These are phyloP conservation scores for Chrysoperla carnea DNA, from an alignment of 1,140 invertebrate genomes.

Conservation along the genomic window DNA sequence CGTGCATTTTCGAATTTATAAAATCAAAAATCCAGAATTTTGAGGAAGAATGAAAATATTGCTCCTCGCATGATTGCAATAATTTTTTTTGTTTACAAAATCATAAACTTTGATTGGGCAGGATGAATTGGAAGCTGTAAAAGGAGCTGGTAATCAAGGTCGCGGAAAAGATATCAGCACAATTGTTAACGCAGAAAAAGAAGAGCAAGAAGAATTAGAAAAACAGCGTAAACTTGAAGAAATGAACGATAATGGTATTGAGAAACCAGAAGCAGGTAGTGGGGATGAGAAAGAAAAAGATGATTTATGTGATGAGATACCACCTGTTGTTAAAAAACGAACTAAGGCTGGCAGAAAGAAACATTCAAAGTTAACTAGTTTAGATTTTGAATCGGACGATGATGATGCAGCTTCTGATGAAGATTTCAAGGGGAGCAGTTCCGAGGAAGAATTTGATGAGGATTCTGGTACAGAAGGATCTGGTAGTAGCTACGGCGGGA, in stretches of 20 bases:
- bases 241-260: background rate
- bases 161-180: conserved; percentile 79
- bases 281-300: conserved; percentile 22
- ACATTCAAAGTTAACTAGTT: conserved; percentile 54
- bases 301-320: conserved; percentile 25
- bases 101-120: conserved; percentile 5
- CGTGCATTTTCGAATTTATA: too few relatives aligned
- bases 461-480: conserved; percentile 33
- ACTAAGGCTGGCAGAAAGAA: conserved; percentile 37
- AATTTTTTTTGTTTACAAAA: background rate
- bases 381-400: conserved; percentile 66
- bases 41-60: conserved; percentile 8
- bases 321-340: conserved; percentile 18
- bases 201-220: conserved; percentile 27
- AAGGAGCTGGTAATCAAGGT: conserved; percentile 58
- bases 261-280: conserved; percentile 11
- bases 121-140: conserved; percentile 53
- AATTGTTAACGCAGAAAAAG: conserved; percentile 67
- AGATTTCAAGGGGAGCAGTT: conserved; percentile 53
- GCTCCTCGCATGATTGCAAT: background rate
- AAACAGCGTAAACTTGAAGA: conserved; percentile 5
- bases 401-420: conserved; percentile 63
- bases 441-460: conserved; percentile 26
- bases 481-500: conserved; percentile 36
- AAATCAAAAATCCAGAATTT: too few relatives aligned